These are phyloP conservation scores for Podarcis siculus DNA, from an alignment of 2,797 vertebrate genomes.

Conservation along the genomic window DNA sequence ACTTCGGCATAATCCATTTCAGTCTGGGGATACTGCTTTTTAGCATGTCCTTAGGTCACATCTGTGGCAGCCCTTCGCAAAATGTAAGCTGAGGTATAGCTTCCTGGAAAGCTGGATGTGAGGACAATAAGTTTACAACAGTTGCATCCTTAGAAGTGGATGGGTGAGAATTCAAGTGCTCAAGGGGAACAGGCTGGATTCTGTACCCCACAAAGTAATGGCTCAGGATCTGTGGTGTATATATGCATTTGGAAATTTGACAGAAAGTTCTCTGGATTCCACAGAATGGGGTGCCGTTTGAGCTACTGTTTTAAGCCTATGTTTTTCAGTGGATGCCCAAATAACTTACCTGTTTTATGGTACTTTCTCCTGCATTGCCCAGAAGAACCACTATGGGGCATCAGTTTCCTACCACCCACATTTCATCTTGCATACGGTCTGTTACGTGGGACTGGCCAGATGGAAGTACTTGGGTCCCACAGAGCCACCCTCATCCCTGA, in stretches of 20 bases:
- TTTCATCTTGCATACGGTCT: neutral
- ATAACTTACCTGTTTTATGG: neutral
- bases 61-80: neutral
- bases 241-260: too few relatives aligned
- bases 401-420: neutral
- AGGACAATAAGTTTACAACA: neutral
- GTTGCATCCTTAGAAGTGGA: neutral
- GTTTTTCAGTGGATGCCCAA: neutral
- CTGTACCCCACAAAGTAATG: neutral
- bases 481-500: neutral
- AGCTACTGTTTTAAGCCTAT: neutral
- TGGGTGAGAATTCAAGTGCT: neutral
- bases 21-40: neutral
- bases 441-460: neutral
- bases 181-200: neutral
- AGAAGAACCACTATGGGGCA: neutral
- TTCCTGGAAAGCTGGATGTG: neutral
- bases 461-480: neutral
- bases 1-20: neutral
- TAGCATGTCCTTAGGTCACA: neutral
- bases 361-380: neutral
- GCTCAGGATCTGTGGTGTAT: neutral
- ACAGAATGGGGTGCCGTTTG: too few relatives aligned
- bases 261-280: neutral
- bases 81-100: neutral